These are phyloP conservation scores for Coleophora deauratella DNA, from an alignment of 2,888 invertebrate species.

Conservation along the genomic window DNA sequence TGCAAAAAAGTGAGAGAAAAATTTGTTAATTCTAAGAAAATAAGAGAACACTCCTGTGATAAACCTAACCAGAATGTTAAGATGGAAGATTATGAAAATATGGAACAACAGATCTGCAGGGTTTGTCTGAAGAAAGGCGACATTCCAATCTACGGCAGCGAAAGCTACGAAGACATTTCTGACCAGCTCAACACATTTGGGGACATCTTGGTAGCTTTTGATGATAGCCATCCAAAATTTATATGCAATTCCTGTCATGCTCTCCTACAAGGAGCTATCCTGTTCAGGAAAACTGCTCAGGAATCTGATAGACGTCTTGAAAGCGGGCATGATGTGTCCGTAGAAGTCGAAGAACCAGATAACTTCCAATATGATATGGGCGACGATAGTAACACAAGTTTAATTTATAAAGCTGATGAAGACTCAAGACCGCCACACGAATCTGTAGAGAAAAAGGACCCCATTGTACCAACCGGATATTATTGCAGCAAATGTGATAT, in stretches of 20 bases:
- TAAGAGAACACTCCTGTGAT: background rate
- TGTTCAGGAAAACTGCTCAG: conserved; percentile 53
- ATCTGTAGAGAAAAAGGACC: no score
- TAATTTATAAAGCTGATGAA: conserved; percentile 10
- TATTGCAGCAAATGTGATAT: conserved; percentile 44
- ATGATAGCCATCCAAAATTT: conserved; percentile 47
- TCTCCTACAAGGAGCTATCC: conserved; percentile 46
- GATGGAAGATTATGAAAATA: conserved; percentile 9
- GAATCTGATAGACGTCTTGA: conserved; percentile 19
- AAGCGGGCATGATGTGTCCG: conserved; percentile 5
- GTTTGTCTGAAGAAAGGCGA: conserved; percentile 53
- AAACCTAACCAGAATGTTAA: conserved; percentile 4
- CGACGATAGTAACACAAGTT: conserved; percentile 5
- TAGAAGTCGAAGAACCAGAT: conserved; percentile 6
- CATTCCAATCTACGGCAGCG: conserved; percentile 41
- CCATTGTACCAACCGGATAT: conserved; percentile 15
- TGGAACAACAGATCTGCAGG: conserved; percentile 31
- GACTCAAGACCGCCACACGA: conserved; percentile 1
- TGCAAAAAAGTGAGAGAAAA: conserved; percentile 21
- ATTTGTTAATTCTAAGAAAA: conserved; percentile 6
- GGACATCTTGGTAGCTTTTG: conserved; percentile 33
- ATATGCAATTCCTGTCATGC: conserved; percentile 45
- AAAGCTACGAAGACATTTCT: conserved; percentile 27
- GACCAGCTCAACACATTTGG: conserved; percentile 35
- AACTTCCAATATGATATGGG: conserved; percentile 8